Percentiles rank a stretch among this genome's conserved stretches.
Conservation (phyloP, 2,888 invertebrate species). For the Thymelicus lineola region DNA sequence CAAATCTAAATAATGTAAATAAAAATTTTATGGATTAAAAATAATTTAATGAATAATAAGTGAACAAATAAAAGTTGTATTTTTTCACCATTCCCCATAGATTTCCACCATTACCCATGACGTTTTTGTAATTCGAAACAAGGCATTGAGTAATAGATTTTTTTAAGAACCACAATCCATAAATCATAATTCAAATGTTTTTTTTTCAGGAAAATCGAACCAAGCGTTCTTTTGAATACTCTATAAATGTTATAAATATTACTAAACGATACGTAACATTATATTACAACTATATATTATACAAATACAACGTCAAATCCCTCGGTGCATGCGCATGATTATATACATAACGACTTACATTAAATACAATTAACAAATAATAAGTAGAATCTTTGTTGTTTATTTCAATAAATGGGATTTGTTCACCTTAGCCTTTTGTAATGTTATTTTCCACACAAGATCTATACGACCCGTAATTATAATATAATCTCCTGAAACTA, state of each 20-base stretch:
- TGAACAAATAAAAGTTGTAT: neutral
- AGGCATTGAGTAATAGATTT: no score
- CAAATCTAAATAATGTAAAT: neutral
- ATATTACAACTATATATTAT: constrained; percentile 39
- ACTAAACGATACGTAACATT: constrained; percentile 10
- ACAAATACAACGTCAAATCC: constrained; percentile 77
- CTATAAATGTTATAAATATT: constrained; percentile 2
- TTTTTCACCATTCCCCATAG: no score
- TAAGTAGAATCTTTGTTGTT: constrained; percentile 5
- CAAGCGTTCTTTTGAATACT: neutral
- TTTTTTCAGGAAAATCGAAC: neutral
- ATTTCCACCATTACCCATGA: no score
- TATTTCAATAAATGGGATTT: neutral
- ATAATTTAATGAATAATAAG: neutral
- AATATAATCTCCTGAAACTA: no score
- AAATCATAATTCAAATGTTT: no score
- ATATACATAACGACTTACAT: constrained; percentile 22
- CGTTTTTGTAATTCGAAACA: no score
- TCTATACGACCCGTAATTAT: no score
- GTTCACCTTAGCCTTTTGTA: no score
- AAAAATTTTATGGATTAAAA: neutral
- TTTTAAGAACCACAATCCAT: no score
- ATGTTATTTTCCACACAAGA: no score
- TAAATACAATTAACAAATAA: constrained; percentile 15
- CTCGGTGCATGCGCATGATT: constrained; percentile 48